These are phyloP conservation scores for Erpornis zantholeuca DNA, from an alignment of 2,113 vertebrate genomes.

Conservation along the genomic window DNA sequence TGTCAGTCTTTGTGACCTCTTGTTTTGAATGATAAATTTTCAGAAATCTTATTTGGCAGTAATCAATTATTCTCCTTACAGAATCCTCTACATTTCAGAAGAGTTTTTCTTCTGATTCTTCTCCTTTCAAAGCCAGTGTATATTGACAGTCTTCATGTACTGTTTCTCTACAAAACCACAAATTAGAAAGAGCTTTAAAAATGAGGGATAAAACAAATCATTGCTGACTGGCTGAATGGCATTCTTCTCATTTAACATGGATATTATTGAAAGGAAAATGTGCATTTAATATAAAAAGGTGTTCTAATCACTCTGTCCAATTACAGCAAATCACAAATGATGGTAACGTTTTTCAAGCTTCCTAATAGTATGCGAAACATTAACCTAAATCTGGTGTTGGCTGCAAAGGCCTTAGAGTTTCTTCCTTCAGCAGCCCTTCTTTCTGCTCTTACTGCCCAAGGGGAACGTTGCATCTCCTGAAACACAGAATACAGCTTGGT, in stretches of 20 bases:
- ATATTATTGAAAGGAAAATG: slow-evolving; percentile 15
- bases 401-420: not conserved
- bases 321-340: slow-evolving; percentile 24
- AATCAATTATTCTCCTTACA: not conserved
- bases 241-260: not conserved
- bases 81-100: not conserved
- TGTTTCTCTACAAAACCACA: not conserved
- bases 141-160: not conserved
- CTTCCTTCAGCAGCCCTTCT: not conserved
- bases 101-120: not conserved
- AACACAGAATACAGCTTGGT: not conserved
- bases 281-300: slow-evolving; percentile 45
- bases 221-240: not conserved
- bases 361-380: not conserved
- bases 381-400: not conserved
- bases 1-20: not conserved
- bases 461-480: not conserved
- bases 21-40: not conserved
- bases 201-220: not conserved
- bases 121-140: not conserved
- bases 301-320: slow-evolving; percentile 19
- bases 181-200: slow-evolving; percentile 9
- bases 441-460: not conserved
- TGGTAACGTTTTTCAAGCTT: not conserved
- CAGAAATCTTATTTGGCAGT: not conserved